Conservation (phyloP, 2,888 invertebrate genomes). For the Caenorhabditis sp. region DNA sequence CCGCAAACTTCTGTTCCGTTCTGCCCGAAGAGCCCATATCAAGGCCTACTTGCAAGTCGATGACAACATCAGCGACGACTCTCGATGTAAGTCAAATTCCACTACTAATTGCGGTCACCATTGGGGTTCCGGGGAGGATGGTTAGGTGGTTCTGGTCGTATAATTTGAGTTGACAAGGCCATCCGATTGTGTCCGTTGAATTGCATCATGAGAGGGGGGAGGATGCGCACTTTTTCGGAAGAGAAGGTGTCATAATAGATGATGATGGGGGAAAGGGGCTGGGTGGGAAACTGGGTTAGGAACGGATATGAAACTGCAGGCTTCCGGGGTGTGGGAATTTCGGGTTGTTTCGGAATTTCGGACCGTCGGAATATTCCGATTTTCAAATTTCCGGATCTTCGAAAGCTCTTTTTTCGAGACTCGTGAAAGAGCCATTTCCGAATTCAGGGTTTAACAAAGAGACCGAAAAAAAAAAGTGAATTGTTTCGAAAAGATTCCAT, state of each 20-base stretch:
- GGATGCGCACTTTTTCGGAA: constrained; percentile 33
- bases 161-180: constrained; percentile 65
- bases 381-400: too few species aligned
- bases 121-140: too few species aligned
- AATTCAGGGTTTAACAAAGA: too few species aligned
- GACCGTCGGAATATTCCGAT: not conserved
- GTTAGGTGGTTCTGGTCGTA: constrained; percentile 25
- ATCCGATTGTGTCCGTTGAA: constrained; percentile 46
- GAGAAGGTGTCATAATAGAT: constrained; percentile 49
- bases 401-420: too few species aligned
- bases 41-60: constrained; percentile 79
- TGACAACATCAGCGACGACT: constrained; percentile 72
- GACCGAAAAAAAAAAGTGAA: too few species aligned
- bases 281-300: constrained; percentile 9
- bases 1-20: constrained; percentile 67
- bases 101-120: constrained; percentile 47
- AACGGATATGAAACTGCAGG: too few species aligned
- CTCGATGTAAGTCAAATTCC: constrained; percentile 65
- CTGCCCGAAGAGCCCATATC: constrained; percentile 71
- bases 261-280: not conserved
- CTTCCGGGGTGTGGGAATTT: too few species aligned
- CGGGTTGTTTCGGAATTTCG: too few species aligned
- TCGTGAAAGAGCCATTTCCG: too few species aligned
- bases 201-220: constrained; percentile 50
- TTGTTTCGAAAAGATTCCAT: too few species aligned